phyloP scores from a whole-genome alignment of 2,797 vertebrate genomes.

The Lateolabrax maculatus region DNA sequence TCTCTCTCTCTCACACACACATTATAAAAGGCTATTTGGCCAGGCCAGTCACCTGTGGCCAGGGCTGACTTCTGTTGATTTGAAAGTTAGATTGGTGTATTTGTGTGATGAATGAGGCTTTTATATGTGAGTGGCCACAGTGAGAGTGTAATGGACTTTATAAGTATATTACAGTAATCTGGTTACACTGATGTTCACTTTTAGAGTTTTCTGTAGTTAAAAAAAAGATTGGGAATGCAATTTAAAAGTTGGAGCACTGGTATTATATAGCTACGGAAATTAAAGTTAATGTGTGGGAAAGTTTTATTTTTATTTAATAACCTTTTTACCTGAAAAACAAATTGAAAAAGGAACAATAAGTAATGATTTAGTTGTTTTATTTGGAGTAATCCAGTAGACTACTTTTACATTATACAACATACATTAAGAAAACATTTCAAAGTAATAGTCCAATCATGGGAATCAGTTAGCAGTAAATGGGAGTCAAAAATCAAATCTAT shows the following conservation, averaged over 20 bases:
- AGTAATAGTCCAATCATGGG: conserved; percentile 42
- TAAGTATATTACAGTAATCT: conserved; percentile 28
- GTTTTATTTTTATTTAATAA: not conserved
- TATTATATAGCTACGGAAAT: not conserved
- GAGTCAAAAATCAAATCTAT: conserved; percentile 90
- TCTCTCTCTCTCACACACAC: conserved; percentile 33
- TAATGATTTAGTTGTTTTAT: not conserved
- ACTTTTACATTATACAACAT: conserved; percentile 21
- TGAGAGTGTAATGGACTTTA: conserved; percentile 38
- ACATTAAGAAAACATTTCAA: conserved; percentile 36
- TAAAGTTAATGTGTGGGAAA: not conserved
- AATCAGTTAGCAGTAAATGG: conserved; percentile 82
- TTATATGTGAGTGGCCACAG: conserved; percentile 34
- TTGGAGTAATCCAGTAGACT: not conserved
- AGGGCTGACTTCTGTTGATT: conserved; percentile 80
- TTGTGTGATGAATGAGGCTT: conserved; percentile 65
- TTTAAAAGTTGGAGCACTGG: not conserved
- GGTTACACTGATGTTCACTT: conserved; percentile 10
- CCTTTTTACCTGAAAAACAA: not conserved
- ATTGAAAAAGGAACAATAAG: not conserved
- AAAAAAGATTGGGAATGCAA: not conserved
- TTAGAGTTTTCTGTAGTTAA: conserved; percentile 3
- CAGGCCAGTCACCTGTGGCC: conserved; percentile 81
- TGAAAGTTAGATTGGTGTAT: conserved; percentile 83
- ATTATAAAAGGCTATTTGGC: conserved; percentile 74